Evolutionary conservation across 1,140 invertebrate species (phyloP).

Genomic region (Dendrolimus kikuchii): DNA sequence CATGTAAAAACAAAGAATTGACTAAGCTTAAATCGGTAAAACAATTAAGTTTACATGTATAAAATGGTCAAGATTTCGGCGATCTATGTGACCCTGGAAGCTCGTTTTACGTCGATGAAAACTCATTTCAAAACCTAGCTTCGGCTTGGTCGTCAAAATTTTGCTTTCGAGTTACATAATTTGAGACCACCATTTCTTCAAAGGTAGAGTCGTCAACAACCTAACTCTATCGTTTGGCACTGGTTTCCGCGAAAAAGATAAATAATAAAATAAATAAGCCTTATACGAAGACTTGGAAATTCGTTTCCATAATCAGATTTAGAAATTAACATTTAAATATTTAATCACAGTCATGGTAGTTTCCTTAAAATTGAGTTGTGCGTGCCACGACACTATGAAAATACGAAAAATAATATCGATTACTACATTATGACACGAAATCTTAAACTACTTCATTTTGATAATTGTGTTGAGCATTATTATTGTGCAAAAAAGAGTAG

Average conservation of each 20-base stretch:
- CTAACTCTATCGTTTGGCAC: constrained; percentile 70
- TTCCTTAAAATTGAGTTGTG: constrained; percentile 39
- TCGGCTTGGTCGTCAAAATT: constrained; percentile 34
- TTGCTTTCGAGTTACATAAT: constrained; percentile 30
- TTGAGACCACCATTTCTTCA: constrained; percentile 43
- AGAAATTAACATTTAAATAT: constrained; percentile 46
- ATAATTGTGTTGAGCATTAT: constrained; percentile 66
- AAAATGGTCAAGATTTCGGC: constrained; percentile 71
- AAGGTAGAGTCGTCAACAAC: constrained; percentile 53
- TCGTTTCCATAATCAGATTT: constrained; percentile 33
- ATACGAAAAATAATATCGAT: constrained; percentile 45
- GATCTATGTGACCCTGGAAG: constrained; percentile 60
- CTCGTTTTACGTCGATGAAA: constrained; percentile 16
- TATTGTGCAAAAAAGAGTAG: constrained; percentile 65
- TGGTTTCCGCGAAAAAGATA: constrained; percentile 52
- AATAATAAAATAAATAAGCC: constrained; percentile 50
- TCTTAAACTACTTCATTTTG: constrained; percentile 63
- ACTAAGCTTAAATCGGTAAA: constrained; percentile 70
- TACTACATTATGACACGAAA: constrained; percentile 68
- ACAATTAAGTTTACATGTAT: constrained; percentile 55
- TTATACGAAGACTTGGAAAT: constrained; percentile 41
- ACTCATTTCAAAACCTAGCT: constrained; percentile 13
- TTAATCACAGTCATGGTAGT: constrained; percentile 65
- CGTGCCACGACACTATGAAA: constrained; percentile 56
- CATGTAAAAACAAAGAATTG: constrained; percentile 66